These are phyloP conservation scores for Lycocerus yunnanus DNA, from an alignment of 2,888 invertebrate species.

Conservation along the genomic window DNA sequence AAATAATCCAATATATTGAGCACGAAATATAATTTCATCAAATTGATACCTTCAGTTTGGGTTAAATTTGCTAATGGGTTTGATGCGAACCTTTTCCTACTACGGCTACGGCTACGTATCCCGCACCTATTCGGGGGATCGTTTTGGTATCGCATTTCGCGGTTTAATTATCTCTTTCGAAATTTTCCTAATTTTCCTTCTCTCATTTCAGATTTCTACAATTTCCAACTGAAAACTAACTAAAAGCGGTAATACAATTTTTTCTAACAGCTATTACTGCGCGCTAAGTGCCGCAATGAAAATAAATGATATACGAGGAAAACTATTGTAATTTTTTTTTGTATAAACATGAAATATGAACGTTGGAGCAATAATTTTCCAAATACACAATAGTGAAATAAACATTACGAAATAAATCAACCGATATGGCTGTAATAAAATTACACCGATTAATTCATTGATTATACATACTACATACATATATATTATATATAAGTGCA, in stretches of 20 bases:
- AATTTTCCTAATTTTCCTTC: neutral
- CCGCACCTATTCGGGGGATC: too few relatives aligned
- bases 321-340: neutral
- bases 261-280: neutral
- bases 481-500: too few relatives aligned
- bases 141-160: neutral
- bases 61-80: neutral
- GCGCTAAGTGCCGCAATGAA: neutral
- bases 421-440: slow-evolving; percentile 15
- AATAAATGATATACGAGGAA: neutral
- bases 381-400: neutral
- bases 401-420: slow-evolving; percentile 14
- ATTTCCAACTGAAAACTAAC: neutral
- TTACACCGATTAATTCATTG: slow-evolving; percentile 13
- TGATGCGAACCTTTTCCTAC: neutral
- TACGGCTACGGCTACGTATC: neutral
- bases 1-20: slow-evolving; percentile 23
- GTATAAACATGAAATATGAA: neutral
- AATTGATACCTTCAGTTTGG: neutral
- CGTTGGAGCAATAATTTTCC: neutral
- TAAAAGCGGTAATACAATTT: neutral
- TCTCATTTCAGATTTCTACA: neutral
- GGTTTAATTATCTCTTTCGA: neutral
- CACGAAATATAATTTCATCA: neutral
- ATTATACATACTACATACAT: too few relatives aligned